phyloP scores from a whole-genome alignment of 2,113 vertebrate species.

The Cynoglossus semilaevis region DNA sequence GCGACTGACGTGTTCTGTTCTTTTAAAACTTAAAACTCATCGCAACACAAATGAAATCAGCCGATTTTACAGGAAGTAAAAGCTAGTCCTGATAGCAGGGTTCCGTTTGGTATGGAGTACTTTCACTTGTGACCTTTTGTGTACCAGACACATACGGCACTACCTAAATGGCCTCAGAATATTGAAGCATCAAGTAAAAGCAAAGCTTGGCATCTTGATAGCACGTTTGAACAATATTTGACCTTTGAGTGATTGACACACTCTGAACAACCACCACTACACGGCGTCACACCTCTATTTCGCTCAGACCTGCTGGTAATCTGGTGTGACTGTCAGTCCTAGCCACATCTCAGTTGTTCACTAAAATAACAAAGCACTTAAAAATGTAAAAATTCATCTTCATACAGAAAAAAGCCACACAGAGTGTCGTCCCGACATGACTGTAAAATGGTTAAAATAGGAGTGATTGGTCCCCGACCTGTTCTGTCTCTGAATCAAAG shows the following conservation, averaged over 20 bases:
- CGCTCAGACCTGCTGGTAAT: constrained; percentile 65
- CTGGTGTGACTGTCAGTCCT: constrained; percentile 26
- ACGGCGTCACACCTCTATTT: constrained; percentile 40
- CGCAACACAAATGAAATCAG: neutral
- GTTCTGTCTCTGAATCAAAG: constrained; percentile 81
- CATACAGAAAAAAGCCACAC: constrained; percentile 61
- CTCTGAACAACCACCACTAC: constrained; percentile 17
- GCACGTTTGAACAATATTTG: constrained; percentile 11
- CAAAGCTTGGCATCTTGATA: constrained; percentile 19
- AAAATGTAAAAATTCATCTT: constrained; percentile 47
- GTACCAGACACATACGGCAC: constrained; percentile 48
- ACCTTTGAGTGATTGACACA: constrained; percentile 7
- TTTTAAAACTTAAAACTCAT: neutral
- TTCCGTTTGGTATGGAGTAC: constrained; percentile 3
- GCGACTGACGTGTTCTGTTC: neutral
- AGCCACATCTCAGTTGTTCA: constrained; percentile 9
- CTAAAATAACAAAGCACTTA: constrained; percentile 21
- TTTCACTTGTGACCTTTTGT: constrained; percentile 34
- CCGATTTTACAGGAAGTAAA: constrained; percentile 4
- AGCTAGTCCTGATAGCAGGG: neutral
- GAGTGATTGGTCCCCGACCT: constrained; percentile 12
- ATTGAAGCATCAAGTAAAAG: constrained; percentile 15
- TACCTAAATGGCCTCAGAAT: constrained; percentile 3
- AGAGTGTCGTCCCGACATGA: constrained; percentile 49
- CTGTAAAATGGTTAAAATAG: neutral